Conservation (phyloP, 2,888 invertebrate species). For the Cryptocephalus primarius region DNA sequence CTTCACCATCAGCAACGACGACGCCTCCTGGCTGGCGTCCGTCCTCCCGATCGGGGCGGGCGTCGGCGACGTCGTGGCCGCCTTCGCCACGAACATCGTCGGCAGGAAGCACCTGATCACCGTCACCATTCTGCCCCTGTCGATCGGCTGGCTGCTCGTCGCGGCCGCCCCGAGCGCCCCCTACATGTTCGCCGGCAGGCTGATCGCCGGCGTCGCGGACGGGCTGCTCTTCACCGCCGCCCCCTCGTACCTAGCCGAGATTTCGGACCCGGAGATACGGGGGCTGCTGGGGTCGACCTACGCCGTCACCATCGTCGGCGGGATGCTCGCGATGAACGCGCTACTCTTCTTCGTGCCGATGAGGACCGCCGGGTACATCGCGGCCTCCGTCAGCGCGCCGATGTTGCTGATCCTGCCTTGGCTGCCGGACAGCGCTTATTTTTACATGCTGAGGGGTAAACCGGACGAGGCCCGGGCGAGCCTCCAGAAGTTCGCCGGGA, state of each 20-base stretch:
- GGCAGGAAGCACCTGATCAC: background rate
- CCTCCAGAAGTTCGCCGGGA: constrained; percentile 50
- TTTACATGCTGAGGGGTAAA: constrained; percentile 45
- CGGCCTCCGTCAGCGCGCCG: background rate
- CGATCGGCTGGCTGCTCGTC: background rate
- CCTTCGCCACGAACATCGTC: background rate
- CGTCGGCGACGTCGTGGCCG: background rate
- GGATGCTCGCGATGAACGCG: constrained; percentile 10
- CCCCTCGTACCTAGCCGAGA: constrained; percentile 9
- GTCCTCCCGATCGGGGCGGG: background rate
- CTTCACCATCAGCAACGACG: background rate
- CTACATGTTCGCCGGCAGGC: background rate
- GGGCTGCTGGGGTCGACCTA: constrained; percentile 8
- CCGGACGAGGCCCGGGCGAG: constrained; percentile 48
- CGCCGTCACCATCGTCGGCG: constrained; percentile 5
- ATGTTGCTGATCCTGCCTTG: constrained; percentile 27
- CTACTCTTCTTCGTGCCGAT: constrained; percentile 4
- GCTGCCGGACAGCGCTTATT: constrained; percentile 62
- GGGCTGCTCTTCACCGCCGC: constrained; percentile 7
- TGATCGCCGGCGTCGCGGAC: constrained; percentile 1
- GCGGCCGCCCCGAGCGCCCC: background rate
- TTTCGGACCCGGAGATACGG: constrained; percentile 10
- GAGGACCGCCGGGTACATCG: constrained; percentile 1
- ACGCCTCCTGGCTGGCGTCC: background rate
- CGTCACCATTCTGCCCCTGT: background rate